Evolutionary conservation across 2,113 vertebrate species (phyloP), one percentile per base, ranked within the genome.

Genomic region (Upupa epops): DNA sequence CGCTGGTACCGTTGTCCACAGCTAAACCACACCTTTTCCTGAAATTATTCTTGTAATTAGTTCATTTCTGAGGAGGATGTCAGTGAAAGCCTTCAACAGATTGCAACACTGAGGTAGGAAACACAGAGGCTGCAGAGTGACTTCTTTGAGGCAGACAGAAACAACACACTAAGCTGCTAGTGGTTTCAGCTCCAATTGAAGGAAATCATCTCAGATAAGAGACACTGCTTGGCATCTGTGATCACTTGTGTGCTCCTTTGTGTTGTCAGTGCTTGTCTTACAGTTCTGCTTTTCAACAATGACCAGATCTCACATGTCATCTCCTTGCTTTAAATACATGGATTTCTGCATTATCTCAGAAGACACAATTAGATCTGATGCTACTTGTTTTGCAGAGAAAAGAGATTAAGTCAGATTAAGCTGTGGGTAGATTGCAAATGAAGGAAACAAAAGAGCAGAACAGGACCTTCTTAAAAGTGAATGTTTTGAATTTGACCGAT

Each of bases 371-470:
- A 95, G 59, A 95, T 94, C 76, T 88, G 65, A 49, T 84, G 65
- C 70, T 94, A 6, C 90, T 93, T 90, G 81, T 92, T 95, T 77
- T 93, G 61, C 77, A 91, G 83, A 73, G 73, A 88, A 93, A 88
- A 86, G 46, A 75, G 61, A 86, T 94, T 95, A 92, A 65, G 58
- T 86, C 76, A 74, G 46, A 95, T 90, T 83, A 93, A 88, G 70
- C 36, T 78, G 94, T 1, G 17, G n/a, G 52, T 88, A 75, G 81
- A 82, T 65, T 86, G 80, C 70, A 90, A 72, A 65, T 71, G 54
- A 92, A 86, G 55, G 58, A 73, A 86, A 81, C 58, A 86, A 83
- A 89, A 87, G 40, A 54, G 36, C 52, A 86, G 76, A 83, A 74
- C 45, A 84, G 52, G 34, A 71, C 40, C 72, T 68, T 88, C 83